Conservation (phyloP, 2,113 vertebrate species). For the Anarrhichthys ocellatus region DNA sequence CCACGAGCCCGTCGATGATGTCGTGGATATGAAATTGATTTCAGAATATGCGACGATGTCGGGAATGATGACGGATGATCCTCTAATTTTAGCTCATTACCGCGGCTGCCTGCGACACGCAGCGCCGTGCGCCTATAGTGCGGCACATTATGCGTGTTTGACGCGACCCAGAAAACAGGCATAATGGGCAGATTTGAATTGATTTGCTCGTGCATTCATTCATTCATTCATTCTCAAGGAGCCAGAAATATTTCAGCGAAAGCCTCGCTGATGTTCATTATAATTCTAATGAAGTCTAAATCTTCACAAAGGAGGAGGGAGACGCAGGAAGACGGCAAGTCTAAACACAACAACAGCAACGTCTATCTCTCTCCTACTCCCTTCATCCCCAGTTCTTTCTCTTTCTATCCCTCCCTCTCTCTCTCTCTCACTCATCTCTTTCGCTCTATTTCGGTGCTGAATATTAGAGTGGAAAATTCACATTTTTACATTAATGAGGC, state of each 20-base stretch:
- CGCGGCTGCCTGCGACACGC: constrained; percentile 12
- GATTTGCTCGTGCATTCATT: constrained; percentile 66
- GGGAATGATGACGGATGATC: constrained; percentile 64
- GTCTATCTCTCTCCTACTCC: constrained; percentile 26
- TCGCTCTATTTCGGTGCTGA: constrained; percentile 29
- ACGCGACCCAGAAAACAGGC: constrained; percentile 59
- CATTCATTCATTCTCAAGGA: constrained; percentile 64
- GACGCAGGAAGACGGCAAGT: constrained; percentile 56
- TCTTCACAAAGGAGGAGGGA: constrained; percentile 64
- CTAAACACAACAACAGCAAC: constrained; percentile 56
- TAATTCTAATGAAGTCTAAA: constrained; percentile 79
- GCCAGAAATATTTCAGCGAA: constrained; percentile 70
- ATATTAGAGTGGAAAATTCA: constrained; percentile 33
- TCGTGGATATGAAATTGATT: constrained; percentile 53
- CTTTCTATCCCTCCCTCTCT: constrained; percentile 1
- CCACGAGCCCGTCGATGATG: constrained; percentile 9
- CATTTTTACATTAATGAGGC: constrained; percentile 62
- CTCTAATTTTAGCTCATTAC: constrained; percentile 51
- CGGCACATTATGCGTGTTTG: constrained; percentile 50
- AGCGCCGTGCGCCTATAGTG: constrained; percentile 5
- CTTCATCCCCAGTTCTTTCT: not conserved
- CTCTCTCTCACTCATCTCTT: constrained; percentile 24
- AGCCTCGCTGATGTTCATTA: constrained; percentile 72
- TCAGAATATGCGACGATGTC: constrained; percentile 13
- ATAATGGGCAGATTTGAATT: constrained; percentile 67